These are phyloP conservation scores for Harpagifer antarcticus DNA, from an alignment of 2,797 vertebrate genomes.

Conservation along the genomic window DNA sequence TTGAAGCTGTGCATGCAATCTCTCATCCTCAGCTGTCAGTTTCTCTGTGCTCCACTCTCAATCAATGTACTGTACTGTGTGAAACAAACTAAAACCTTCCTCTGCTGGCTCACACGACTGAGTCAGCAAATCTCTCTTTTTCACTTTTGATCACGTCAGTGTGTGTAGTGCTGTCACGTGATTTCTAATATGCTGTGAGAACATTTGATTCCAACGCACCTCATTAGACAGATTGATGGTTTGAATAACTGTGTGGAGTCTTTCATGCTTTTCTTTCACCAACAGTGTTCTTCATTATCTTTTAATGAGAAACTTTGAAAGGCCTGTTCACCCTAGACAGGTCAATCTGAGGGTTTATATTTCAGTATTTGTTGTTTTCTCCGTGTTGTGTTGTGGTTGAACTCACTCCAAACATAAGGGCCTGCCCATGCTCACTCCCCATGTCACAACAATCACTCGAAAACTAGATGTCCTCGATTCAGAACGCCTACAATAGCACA, in stretches of 20 bases:
- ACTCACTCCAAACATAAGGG: conserved; percentile 48
- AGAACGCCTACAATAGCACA: conserved; percentile 3
- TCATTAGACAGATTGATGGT: conserved; percentile 12
- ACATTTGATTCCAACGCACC: conserved; percentile 4
- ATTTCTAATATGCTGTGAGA: background rate
- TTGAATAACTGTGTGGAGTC: conserved; percentile 44
- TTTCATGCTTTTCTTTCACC: conserved; percentile 54
- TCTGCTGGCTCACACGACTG: conserved; percentile 49
- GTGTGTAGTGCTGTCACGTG: conserved; percentile 53
- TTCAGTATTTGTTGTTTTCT: conserved; percentile 60
- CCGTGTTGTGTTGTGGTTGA: conserved; percentile 65
- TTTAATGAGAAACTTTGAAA: conserved; percentile 69
- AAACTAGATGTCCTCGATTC: conserved; percentile 20
- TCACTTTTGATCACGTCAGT: conserved; percentile 57
- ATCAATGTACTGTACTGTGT: conserved; percentile 62
- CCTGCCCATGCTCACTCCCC: conserved; percentile 54
- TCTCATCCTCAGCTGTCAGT: conserved; percentile 72
- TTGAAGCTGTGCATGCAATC: conserved; percentile 70
- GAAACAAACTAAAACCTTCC: conserved; percentile 26
- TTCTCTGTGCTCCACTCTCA: conserved; percentile 66
- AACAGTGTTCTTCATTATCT: conserved; percentile 64
- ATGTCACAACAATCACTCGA: conserved; percentile 49
- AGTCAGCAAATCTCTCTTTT: conserved; percentile 63
- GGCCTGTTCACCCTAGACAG: conserved; percentile 53
- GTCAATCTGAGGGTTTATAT: conserved; percentile 51